Evolutionary conservation across 1,140 invertebrate genomes (phyloP).

Genomic region (Drosophila pseudoananassae): DNA sequence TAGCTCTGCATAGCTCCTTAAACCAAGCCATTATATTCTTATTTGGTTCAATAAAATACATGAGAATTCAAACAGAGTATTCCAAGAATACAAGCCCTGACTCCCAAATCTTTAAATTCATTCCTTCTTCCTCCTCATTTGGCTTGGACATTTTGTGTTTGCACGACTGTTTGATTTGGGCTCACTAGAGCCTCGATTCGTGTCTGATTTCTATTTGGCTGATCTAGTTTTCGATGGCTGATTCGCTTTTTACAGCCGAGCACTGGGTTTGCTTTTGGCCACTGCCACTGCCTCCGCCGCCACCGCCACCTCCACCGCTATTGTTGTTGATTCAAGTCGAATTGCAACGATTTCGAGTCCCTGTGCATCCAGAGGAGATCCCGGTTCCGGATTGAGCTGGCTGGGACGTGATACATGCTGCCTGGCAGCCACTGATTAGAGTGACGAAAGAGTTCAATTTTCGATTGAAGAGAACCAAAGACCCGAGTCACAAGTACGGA

Average conservation of each 20-base stretch:
- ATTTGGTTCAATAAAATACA: no score
- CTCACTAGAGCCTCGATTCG: constrained; percentile 37
- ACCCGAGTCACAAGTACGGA: constrained; percentile 29
- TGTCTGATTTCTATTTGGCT: constrained; percentile 64
- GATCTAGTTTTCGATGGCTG: constrained; percentile 46
- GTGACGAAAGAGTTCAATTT: constrained; percentile 22
- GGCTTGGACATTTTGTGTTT: constrained; percentile 63
- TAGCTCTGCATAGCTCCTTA: no score
- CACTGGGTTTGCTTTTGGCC: constrained; percentile 59
- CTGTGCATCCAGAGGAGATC: constrained; percentile 17
- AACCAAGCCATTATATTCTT: no score
- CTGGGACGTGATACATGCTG: constrained; percentile 29
- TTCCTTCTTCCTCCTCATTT: constrained; percentile 45
- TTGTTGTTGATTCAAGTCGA: constrained; percentile 66
- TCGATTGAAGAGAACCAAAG: constrained; percentile 1
- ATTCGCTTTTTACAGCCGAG: constrained; percentile 63
- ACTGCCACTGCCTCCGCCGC: neutral
- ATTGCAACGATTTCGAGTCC: constrained; percentile 62
- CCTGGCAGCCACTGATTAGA: constrained; percentile 53
- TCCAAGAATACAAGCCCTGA: no score
- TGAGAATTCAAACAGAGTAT: no score
- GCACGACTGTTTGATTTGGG: constrained; percentile 45
- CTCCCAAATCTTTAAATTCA: neutral
- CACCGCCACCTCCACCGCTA: constrained; percentile 3
- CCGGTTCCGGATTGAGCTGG: constrained; percentile 27